Conservation (phyloP, 1,140 invertebrate species). For the Meloidogyne exigua region DNA sequence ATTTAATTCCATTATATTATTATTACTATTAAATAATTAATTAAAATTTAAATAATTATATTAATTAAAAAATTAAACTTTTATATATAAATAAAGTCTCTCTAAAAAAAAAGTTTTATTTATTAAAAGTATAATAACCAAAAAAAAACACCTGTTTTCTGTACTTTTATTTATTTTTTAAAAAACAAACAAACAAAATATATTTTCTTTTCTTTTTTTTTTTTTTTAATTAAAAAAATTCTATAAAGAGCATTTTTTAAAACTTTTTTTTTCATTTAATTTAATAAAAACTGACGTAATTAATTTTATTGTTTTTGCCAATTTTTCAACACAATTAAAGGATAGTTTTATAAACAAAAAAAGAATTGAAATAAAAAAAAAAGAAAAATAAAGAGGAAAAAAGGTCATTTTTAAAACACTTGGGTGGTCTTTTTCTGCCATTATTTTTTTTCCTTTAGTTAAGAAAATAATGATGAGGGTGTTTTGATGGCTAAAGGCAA, state of each 20-base stretch:
- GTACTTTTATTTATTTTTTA: neutral
- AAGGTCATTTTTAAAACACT: neutral
- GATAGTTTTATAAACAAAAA: neutral
- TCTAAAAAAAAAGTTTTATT: neutral
- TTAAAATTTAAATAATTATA: no score
- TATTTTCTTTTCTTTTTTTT: neutral
- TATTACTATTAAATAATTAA: no score
- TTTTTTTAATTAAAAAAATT: neutral
- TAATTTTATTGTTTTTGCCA: constrained; percentile 2
- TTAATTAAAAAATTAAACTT: no score
- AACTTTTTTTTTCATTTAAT: neutral
- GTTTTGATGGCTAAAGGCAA: neutral
- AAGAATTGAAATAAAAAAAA: neutral
- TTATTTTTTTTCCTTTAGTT: neutral
- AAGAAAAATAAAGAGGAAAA: neutral
- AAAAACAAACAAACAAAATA: neutral
- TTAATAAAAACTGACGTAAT: neutral
- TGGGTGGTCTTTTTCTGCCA: neutral
- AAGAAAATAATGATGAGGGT: neutral
- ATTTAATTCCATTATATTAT: neutral
- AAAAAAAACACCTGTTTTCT: neutral
- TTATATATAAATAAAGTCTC: no score
- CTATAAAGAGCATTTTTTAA: no score
- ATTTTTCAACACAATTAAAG: neutral
- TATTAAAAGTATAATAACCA: neutral